Base-by-base conservation (phyloP, 2,797 vertebrate species). In the Nasua narica region DNA sequence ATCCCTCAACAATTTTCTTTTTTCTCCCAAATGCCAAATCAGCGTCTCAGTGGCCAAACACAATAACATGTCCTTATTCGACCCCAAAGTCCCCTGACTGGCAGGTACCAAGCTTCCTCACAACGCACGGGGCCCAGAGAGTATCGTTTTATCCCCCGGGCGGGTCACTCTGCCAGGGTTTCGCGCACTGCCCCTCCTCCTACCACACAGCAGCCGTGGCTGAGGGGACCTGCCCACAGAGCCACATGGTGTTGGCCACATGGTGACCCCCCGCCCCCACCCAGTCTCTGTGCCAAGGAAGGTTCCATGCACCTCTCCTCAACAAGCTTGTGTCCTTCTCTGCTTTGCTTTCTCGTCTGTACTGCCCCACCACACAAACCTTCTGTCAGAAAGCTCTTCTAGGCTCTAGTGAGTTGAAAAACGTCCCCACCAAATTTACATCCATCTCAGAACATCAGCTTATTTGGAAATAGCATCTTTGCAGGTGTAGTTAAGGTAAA, bases 1-100 rank as follows among this genome's bases (percentile, higher is more conserved):
- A 84, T 87, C 46, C 65, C n/a, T 92, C 60, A 23, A 56, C 78
- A 43, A 76, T 90, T 89, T 92, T 58, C 78, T 69, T 27, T 67
- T 95, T 76, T 56, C 37, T 32, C 69, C 90, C 70, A 95, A 96
- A 96, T 95, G 93, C 95, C 93, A 96, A 52, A 62, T 81, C 79
- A 84, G 48, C 90, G 52, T 90, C 50, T 76, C n/a, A 5, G 84
- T 19, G 37, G 43, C 91, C 85, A 93, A 96, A 81, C 27, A 88
- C 46, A 96, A 92, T 50, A 87, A 69, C 1, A 5, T 92, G n/a
- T 77, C 84, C 90, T 97, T 29, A 87, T 79, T 81, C 93, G 62
- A 91, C 84, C 65, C 58, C 56, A 14, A 8, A 15, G 1, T 19
- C 52, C 52, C 27, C 52, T 5, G 19, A 78, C 78, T 91, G 48